A percentile compares a stretch with the other conserved stretches of the same genome.
phyloP scores from a whole-genome alignment of 2,888 invertebrate genomes.

The Tyria jacobaeae region DNA sequence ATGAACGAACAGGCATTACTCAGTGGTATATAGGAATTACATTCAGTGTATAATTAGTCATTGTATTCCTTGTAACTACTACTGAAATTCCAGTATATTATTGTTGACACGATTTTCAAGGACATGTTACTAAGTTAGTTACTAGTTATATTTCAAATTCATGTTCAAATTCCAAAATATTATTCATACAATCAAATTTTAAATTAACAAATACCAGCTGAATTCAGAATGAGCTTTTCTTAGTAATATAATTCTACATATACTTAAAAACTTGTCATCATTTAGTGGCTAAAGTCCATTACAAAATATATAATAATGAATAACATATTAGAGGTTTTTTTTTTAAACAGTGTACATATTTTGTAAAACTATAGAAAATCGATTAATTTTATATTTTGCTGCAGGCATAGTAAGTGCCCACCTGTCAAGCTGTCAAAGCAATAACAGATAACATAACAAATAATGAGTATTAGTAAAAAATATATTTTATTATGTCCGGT shows the following conservation, averaged over 20 bases:
- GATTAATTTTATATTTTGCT: too few relatives aligned
- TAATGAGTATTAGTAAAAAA: neutral
- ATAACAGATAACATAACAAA: too few relatives aligned
- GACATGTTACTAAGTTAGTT: neutral
- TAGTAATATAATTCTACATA: too few relatives aligned
- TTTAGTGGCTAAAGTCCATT: too few relatives aligned
- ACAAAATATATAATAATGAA: too few relatives aligned
- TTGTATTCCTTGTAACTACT: slow-evolving; percentile 34
- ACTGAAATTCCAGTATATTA: slow-evolving; percentile 31
- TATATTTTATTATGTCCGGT: slow-evolving; percentile 25
- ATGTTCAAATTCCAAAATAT: neutral
- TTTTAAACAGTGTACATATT: too few relatives aligned
- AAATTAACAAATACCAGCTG: neutral
- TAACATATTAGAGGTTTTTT: too few relatives aligned
- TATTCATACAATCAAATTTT: neutral
- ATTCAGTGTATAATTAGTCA: slow-evolving; percentile 49
- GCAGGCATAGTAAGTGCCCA: too few relatives aligned
- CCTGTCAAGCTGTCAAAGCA: too few relatives aligned
- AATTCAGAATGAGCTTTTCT: too few relatives aligned
- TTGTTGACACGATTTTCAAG: slow-evolving; percentile 28
- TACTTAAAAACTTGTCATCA: too few relatives aligned
- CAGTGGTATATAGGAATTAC: slow-evolving; percentile 30
- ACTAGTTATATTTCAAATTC: neutral
- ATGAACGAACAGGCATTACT: slow-evolving; percentile 15
- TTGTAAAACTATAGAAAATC: too few relatives aligned